A percentile compares a stretch with the other conserved stretches of the same genome.
phyloP scores from a whole-genome alignment of 1,140 invertebrate genomes.

The Nilaparvata lugens region DNA sequence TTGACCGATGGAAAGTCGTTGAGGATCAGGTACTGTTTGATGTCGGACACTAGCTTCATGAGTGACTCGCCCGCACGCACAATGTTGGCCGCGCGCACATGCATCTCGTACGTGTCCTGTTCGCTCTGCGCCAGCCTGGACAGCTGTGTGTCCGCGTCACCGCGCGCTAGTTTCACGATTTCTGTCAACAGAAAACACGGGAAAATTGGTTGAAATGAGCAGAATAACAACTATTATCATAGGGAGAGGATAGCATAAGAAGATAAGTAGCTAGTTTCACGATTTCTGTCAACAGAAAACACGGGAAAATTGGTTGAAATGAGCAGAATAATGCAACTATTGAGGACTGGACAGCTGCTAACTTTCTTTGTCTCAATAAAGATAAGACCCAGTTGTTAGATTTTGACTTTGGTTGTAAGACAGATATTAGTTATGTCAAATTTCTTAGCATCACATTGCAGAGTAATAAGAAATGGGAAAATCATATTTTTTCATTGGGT shows the following conservation, averaged over 20 bases:
- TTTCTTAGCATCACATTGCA: too few relatives aligned
- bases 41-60: constrained; percentile 92
- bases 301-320: background rate
- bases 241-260: too few relatives aligned
- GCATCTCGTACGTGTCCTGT: constrained; percentile 94
- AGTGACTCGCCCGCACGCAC: constrained; percentile 88
- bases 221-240: too few relatives aligned
- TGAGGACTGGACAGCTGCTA: too few relatives aligned
- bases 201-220: too few relatives aligned
- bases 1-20: constrained; percentile 97
- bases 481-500: too few relatives aligned
- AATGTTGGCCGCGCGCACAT: constrained; percentile 89
- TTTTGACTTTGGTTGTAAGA: too few relatives aligned
- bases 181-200: constrained; percentile 49
- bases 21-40: constrained; percentile 92
- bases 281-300: constrained; percentile 62
- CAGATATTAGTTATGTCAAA: too few relatives aligned
- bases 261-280: constrained; percentile 88
- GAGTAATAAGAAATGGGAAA: too few relatives aligned
- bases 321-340: too few relatives aligned
- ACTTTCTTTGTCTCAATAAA: too few relatives aligned
- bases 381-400: too few relatives aligned
- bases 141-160: constrained; percentile 85
- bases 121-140: constrained; percentile 83
- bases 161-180: constrained; percentile 86